Base-by-base conservation (phyloP, 2,888 invertebrate species). In the Lomographa bimaculata region DNA sequence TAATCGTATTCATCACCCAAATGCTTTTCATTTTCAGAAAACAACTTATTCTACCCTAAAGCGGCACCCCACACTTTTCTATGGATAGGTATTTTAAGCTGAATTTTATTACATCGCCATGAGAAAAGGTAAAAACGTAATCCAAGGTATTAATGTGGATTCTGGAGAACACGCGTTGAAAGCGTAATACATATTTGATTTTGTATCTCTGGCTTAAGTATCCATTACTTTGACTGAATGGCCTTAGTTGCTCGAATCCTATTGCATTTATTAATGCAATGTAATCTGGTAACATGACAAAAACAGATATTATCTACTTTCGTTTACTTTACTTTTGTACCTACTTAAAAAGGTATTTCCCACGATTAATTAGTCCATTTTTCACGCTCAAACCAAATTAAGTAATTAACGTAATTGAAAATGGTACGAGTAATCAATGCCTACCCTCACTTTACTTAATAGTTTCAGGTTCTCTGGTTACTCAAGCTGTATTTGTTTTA, bases 41-140 rank as follows among this genome's bases (percentile, higher is more conserved):
- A 50, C 48, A 60, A 67, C 60, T 67, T 57, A 56, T 64, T 66
- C 63, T 60, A 60, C 54, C 12, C 40, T 51, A 66, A 67, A 64
- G 59, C 60, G 27, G 7, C 60, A 63, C 64, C 57, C 58, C 55
- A 35, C 54, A 54, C 50, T 55, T 53, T 58, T 57, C 63, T 50
- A 54, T 48, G 65, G 68, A 67, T 69, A 60, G 68, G 71, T 72
- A 72, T 77, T 79, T 79, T 89, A 89, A 89, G 87, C 87, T 86
- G 87, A 85, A 83, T 87, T 89, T 89, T 87, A 89, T 89, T 87
- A 86, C 86, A 71, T 78, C 71, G 72, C 70, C 64, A 61, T 82
- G 80, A 87, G 85, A 80, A 84, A 83, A 79, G 81, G 83, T 83
- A 82, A 66, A 43, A 79, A 75, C 73, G 72, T 84, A 84, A 86